Conservation (phyloP, 2,113 vertebrate genomes). For the Hydrolagus affinis region DNA sequence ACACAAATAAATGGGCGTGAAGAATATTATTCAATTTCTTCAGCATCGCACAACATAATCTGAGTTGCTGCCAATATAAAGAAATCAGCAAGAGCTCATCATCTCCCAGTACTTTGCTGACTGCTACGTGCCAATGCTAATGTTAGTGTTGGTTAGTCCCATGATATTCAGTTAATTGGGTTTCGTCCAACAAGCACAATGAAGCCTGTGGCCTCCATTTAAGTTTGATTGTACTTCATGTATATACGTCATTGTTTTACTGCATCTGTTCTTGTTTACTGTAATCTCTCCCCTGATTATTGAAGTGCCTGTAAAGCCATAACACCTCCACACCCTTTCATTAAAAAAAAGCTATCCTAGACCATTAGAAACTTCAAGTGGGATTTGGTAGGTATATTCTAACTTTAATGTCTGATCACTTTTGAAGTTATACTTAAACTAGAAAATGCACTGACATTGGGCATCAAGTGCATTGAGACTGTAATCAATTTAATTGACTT, state of each 20-base stretch:
- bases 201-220: neutral
- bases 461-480: too few relatives aligned
- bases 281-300: neutral
- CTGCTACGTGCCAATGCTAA: neutral
- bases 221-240: neutral
- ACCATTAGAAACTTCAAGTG: too few relatives aligned
- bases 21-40: neutral
- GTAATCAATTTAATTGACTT: too few relatives aligned
- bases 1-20: neutral
- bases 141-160: neutral
- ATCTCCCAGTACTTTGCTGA: neutral
- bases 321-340: too few relatives aligned
- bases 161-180: neutral
- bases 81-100: neutral
- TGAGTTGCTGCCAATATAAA: neutral
- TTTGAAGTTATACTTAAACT: too few relatives aligned
- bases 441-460: too few relatives aligned
- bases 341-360: too few relatives aligned
- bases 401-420: too few relatives aligned
- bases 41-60: neutral
- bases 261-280: neutral
- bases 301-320: too few relatives aligned
- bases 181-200: neutral
- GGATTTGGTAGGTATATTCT: too few relatives aligned
- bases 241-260: neutral